A percentile compares a stretch with the other conserved stretches of the same genome.
These are phyloP conservation scores for Carpatolechia fugitivella DNA, from an alignment of 2,888 invertebrate genomes.

Conservation along the genomic window DNA sequence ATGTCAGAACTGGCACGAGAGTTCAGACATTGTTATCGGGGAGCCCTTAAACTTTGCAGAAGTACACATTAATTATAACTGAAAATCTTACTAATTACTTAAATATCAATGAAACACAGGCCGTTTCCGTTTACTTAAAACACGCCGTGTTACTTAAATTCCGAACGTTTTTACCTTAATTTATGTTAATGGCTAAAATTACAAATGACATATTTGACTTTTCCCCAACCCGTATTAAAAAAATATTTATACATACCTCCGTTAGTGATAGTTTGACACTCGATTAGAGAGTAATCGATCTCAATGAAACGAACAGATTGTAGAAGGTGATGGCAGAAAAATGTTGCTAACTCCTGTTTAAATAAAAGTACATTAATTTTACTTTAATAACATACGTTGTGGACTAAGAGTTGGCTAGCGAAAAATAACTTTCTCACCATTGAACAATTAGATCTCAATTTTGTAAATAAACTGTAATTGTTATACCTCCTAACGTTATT, in stretches of 20 bases:
- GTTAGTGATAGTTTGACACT: conserved; percentile 52
- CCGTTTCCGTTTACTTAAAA: neutral
- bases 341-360: conserved; percentile 64
- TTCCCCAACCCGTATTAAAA: conserved; percentile 29
- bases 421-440: conserved; percentile 14
- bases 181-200: conserved; percentile 33
- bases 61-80: neutral
- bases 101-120: neutral
- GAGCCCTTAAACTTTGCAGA: neutral
- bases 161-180: neutral
- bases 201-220: conserved; percentile 40
- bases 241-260: conserved; percentile 38
- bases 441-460: conserved; percentile 39
- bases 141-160: neutral
- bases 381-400: conserved; percentile 9
- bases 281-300: conserved; percentile 59
- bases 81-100: neutral
- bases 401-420: conserved; percentile 27
- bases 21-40: neutral
- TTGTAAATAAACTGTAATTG: conserved; percentile 39
- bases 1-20: no score
- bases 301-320: conserved; percentile 48
- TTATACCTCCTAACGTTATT: conserved; percentile 16
- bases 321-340: conserved; percentile 42
- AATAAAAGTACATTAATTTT: conserved; percentile 10